Evolutionary conservation across 2,888 invertebrate species (phyloP).

Genomic region (Chymomyza caudatula): DNA sequence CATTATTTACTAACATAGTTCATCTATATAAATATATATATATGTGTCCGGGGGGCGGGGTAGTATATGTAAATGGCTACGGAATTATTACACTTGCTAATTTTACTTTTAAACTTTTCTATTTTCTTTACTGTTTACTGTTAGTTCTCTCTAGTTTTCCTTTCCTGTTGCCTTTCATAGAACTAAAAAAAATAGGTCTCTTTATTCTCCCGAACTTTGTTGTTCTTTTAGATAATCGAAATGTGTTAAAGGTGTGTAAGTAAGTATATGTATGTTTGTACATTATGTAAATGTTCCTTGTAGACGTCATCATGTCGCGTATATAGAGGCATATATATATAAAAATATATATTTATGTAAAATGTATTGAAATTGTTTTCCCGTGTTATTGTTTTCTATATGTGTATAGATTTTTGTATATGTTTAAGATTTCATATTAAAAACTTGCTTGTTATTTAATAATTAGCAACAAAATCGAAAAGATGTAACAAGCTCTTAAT

Average conservation of each 20-base stretch:
- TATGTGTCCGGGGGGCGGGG: too few species aligned
- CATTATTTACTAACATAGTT: constrained; percentile 3
- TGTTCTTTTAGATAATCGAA: constrained; percentile 4
- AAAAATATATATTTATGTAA: neutral
- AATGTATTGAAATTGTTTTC: constrained; percentile 33
- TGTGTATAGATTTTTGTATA: constrained; percentile 18
- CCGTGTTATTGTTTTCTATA: constrained; percentile 2
- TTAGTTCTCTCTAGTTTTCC: neutral
- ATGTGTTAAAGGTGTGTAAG: constrained; percentile 40
- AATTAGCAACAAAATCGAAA: constrained; percentile 37
- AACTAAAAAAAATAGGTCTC: too few species aligned
- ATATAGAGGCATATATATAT: constrained; percentile 16
- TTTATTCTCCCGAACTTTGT: constrained; percentile 2
- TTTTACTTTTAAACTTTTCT: neutral
- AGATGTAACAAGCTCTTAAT: constrained; percentile 62
- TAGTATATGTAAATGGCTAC: neutral
- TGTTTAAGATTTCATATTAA: constrained; percentile 46
- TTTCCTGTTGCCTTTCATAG: constrained; percentile 12
- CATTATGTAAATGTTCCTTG: constrained; percentile 74
- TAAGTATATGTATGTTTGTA: constrained; percentile 60
- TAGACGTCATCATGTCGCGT: constrained; percentile 36
- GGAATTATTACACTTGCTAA: neutral
- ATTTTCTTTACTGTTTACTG: constrained; percentile 12
- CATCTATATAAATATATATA: too few species aligned
- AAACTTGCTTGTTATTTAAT: constrained; percentile 65